Percentiles rank a stretch among this genome's conserved stretches.
phyloP scores from a whole-genome alignment of 2,888 invertebrate species.

The Himalopsyche japonica region DNA sequence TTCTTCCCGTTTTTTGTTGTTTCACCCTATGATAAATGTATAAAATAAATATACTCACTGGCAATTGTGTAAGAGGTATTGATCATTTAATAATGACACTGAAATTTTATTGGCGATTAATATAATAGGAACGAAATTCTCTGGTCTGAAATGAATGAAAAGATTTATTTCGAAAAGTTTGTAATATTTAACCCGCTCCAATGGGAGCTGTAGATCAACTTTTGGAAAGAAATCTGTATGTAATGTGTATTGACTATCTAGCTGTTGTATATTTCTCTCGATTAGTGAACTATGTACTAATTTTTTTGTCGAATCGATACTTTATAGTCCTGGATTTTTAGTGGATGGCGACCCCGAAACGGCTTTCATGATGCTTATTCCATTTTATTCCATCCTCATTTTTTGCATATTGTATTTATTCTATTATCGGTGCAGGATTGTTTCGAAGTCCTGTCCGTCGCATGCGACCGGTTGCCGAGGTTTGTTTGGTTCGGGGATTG shows the following conservation, averaged over 20 bases:
- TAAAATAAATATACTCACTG: too few species aligned
- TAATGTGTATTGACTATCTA: not conserved
- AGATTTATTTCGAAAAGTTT: not conserved
- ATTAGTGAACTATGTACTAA: not conserved
- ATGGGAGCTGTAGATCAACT: not conserved
- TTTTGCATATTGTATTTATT: not conserved
- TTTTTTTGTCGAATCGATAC: not conserved
- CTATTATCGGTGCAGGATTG: not conserved
- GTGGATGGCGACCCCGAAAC: slow-evolving; percentile 25
- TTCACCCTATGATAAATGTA: too few species aligned
- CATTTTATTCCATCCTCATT: slow-evolving; percentile 22
- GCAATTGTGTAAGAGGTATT: too few species aligned
- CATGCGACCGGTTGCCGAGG: not conserved
- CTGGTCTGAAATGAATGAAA: not conserved
- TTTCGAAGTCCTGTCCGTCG: not conserved
- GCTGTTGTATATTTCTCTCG: not conserved
- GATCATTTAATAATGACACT: too few species aligned
- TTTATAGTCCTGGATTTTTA: slow-evolving; percentile 16
- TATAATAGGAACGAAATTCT: not conserved
- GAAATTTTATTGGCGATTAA: too few species aligned
- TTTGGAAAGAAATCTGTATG: not conserved
- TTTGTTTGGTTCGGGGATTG: not conserved
- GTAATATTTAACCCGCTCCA: not conserved
- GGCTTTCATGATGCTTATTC: slow-evolving; percentile 33
- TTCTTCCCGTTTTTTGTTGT: too few species aligned